Percentiles rank a stretch among this genome's conserved stretches.
phyloP scores from a whole-genome alignment of 2,797 vertebrate species.

The Orestias chungarensis region DNA sequence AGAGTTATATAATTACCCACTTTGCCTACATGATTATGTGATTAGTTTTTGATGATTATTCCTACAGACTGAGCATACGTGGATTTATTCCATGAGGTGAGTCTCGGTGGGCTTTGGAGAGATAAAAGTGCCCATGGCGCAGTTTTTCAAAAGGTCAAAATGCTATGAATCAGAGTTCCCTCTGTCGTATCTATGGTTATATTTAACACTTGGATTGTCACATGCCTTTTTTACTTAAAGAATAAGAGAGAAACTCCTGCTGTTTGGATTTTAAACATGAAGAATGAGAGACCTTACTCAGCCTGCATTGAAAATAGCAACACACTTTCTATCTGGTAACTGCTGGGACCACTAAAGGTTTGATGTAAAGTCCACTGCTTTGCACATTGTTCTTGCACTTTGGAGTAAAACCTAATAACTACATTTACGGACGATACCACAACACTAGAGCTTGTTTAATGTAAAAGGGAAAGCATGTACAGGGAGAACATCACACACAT shows the following conservation, averaged over 20 bases:
- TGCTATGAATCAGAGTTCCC: conserved; percentile 73
- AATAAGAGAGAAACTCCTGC: too few species aligned
- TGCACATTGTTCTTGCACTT: background rate
- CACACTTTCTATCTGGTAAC: background rate
- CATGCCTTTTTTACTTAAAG: background rate
- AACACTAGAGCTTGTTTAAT: background rate
- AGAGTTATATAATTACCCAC: conserved; percentile 89
- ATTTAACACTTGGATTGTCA: conserved; percentile 28
- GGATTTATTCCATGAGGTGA: conserved; percentile 77
- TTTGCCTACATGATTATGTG: conserved; percentile 85
- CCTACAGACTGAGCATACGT: conserved; percentile 76
- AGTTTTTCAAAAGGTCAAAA: conserved; percentile 79
- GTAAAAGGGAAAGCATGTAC: background rate
- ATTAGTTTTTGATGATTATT: conserved; percentile 83
- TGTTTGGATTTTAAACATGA: background rate
- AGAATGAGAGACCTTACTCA: background rate
- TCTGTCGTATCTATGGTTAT: conserved; percentile 67
- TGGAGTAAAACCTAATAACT: background rate
- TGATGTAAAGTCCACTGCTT: background rate
- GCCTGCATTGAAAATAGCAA: background rate
- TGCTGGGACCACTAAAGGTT: background rate
- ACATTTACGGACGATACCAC: background rate
- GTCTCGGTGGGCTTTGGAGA: conserved; percentile 79
- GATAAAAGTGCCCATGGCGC: conserved; percentile 84
- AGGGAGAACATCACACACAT: background rate